phyloP scores from a whole-genome alignment of 1,140 invertebrate species.

The Acromyrmex echinatior region DNA sequence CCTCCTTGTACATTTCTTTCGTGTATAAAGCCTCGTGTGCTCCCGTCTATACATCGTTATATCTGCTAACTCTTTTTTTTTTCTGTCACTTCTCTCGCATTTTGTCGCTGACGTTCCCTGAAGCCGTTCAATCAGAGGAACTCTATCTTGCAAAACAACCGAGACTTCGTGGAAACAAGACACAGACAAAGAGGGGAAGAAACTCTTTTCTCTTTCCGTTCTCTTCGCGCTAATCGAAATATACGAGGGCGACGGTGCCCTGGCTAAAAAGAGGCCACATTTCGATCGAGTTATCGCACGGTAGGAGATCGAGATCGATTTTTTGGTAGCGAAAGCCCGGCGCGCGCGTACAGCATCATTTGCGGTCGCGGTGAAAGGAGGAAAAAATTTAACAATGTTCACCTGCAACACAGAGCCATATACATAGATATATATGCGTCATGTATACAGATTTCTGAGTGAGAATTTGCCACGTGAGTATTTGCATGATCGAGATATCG shows the following conservation, averaged over 20 bases:
- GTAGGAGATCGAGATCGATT: slow-evolving; percentile 39
- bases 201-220: slow-evolving; percentile 11
- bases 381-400: slow-evolving; percentile 4
- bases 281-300: slow-evolving; percentile 39
- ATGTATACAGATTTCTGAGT: background rate
- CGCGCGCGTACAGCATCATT: slow-evolving; percentile 33
- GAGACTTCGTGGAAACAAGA: slow-evolving; percentile 38
- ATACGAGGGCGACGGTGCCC: slow-evolving; percentile 3
- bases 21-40: slow-evolving; percentile 40
- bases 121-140: slow-evolving; percentile 39
- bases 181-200: background rate
- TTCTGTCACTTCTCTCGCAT: slow-evolving; percentile 18
- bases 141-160: slow-evolving; percentile 1
- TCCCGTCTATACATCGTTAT: slow-evolving; percentile 28
- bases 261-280: slow-evolving; percentile 4
- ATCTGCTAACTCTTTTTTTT: slow-evolving; percentile 53
- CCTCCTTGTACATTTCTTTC: slow-evolving; percentile 57
- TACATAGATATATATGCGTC: background rate
- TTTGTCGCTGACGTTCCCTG: slow-evolving; percentile 31
- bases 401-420: background rate
- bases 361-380: slow-evolving; percentile 11
- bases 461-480: background rate
- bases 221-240: slow-evolving; percentile 25
- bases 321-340: slow-evolving; percentile 20
- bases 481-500: background rate